Conservation (phyloP, 92 coral and sea anemone species). For the Meandrina meandrites region DNA sequence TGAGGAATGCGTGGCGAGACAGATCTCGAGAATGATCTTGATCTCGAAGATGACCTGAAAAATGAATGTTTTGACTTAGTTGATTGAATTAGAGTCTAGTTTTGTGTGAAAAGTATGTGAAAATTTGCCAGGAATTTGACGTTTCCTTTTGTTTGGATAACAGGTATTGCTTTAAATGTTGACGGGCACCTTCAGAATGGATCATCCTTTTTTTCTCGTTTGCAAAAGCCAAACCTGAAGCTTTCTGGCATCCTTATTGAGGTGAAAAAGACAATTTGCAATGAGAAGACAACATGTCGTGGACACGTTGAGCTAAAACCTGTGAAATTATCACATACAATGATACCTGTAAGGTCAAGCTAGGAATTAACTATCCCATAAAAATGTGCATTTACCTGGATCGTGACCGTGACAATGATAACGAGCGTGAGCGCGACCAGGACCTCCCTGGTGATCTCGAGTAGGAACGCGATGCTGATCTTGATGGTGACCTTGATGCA, state of each 20-base stretch:
- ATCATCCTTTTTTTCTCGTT: no score
- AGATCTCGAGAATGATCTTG: slow-evolving; percentile 85
- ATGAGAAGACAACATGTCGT: no score
- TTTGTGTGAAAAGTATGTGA: no score
- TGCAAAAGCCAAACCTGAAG: no score
- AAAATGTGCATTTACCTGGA: slow-evolving; percentile 6
- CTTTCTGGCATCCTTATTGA: no score
- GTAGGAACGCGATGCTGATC: slow-evolving; percentile 86
- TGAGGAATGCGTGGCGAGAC: slow-evolving; percentile 65
- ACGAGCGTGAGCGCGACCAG: slow-evolving; percentile 84
- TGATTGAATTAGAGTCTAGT: neutral
- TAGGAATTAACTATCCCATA: neutral
- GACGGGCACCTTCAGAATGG: no score
- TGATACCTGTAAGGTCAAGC: neutral
- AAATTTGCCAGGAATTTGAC: neutral
- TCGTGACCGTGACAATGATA: slow-evolving; percentile 66
- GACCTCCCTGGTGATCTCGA: slow-evolving; percentile 90
- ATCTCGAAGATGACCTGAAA: slow-evolving; percentile 69
- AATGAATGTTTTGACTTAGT: neutral
- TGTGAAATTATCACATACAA: no score
- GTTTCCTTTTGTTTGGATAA: no score
- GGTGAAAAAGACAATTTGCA: no score
- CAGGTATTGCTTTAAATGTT: no score
- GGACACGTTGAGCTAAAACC: no score
- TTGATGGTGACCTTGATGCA: slow-evolving; percentile 78